Conservation (phyloP, 2,888 invertebrate species). For the Dioctria rufipes region DNA sequence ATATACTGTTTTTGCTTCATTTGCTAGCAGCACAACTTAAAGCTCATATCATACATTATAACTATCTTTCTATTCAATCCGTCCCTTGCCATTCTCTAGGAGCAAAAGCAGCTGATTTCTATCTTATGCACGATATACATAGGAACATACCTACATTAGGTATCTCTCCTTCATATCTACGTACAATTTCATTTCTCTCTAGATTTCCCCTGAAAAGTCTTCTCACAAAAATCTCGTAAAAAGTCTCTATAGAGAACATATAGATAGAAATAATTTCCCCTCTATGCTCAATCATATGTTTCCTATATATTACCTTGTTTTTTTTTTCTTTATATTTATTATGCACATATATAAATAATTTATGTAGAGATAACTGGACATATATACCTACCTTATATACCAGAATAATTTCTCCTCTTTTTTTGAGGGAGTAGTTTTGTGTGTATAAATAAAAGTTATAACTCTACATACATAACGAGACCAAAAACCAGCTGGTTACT, state of each 20-base stretch:
- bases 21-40: neutral
- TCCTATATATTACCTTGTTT: neutral
- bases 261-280: neutral
- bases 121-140: constrained; percentile 6
- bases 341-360: too few relatives aligned
- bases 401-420: too few relatives aligned
- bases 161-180: neutral
- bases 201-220: too few relatives aligned
- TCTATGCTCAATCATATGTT: neutral
- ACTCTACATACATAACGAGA: neutral
- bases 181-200: neutral
- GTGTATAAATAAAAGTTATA: too few relatives aligned
- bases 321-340: neutral
- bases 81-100: neutral
- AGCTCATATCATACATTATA: neutral
- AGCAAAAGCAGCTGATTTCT: constrained; percentile 50
- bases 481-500: constrained; percentile 26
- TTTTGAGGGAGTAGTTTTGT: neutral
- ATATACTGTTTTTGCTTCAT: neutral
- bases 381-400: too few relatives aligned
- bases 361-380: too few relatives aligned
- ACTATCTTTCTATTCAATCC: neutral
- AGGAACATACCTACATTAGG: neutral
- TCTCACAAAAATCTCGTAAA: too few relatives aligned
- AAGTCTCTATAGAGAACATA: too few relatives aligned